A percentile compares a stretch with the other conserved stretches of the same genome.
Conservation (phyloP, 2,113 vertebrate genomes). For the Rhinolophus sinicus region DNA sequence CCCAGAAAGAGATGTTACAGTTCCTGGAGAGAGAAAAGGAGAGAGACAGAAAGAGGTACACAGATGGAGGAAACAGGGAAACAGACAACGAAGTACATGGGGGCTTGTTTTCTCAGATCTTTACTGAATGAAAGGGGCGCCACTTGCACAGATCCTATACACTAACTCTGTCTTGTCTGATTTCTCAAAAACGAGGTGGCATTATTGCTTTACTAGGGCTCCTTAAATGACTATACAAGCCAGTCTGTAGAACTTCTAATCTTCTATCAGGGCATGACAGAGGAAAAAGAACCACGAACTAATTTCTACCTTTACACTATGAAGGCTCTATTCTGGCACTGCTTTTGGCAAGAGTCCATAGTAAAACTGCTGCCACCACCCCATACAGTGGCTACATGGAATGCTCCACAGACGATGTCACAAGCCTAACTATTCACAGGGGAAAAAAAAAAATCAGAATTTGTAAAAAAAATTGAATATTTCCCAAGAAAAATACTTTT, state of each 20-base stretch:
- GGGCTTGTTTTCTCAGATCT: neutral
- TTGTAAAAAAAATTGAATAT: neutral
- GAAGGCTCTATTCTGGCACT: neutral
- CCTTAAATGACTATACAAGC: neutral
- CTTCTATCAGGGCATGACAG: neutral
- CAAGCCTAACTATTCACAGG: neutral
- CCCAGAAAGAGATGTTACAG: neutral
- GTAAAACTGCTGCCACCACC: neutral
- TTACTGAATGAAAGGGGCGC: neutral
- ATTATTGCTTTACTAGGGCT: neutral
- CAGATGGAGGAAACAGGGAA: neutral
- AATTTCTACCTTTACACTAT: neutral
- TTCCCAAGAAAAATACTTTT: conserved; percentile 29
- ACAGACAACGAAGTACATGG: neutral
- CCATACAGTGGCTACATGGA: neutral
- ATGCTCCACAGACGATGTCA: neutral
- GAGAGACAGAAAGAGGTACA: neutral
- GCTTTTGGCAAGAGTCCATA: neutral
- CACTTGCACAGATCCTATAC: neutral
- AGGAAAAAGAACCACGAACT: neutral
- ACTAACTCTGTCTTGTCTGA: neutral
- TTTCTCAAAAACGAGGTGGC: neutral
- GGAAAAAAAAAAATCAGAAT: neutral
- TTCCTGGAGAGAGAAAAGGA: neutral
- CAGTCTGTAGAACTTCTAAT: neutral